Evolutionary conservation across 1,140 invertebrate genomes (phyloP).

Genomic region (Heterodera schachtii): DNA sequence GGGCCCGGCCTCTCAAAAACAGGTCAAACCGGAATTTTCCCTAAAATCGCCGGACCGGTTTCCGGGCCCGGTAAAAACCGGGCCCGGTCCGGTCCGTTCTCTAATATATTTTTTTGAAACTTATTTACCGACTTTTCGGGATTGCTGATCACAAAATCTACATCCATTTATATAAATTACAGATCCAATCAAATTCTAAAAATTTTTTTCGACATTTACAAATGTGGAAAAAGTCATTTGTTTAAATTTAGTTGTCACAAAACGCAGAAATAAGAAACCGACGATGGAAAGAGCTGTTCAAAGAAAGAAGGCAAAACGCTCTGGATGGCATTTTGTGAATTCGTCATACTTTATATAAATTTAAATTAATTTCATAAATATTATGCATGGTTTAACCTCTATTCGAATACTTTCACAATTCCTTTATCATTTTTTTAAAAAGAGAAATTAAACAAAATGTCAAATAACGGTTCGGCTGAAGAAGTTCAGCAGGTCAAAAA

Average conservation of each 20-base stretch:
- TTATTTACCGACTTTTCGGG: too few species aligned
- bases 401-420: neutral
- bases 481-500: neutral
- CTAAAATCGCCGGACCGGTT: too few species aligned
- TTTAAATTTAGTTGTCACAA: conserved; percentile 21
- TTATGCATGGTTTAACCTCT: too few species aligned
- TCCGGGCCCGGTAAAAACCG: too few species aligned
- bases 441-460: neutral
- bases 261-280: conserved; percentile 4
- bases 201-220: too few species aligned
- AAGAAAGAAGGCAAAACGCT: conserved; percentile 18
- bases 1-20: too few species aligned
- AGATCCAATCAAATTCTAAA: too few species aligned
- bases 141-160: too few species aligned
- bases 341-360: neutral
- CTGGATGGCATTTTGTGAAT: conserved; percentile 9
- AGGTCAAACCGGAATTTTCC: too few species aligned
- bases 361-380: neutral
- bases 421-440: neutral
- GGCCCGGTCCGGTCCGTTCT: too few species aligned
- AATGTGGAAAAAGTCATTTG: neutral
- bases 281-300: conserved; percentile 15
- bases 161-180: too few species aligned
- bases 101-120: too few species aligned
- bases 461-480: neutral